phyloP scores from a whole-genome alignment of 35 echinoderm and acorn worm genomes.

The Nesometra sesokonis region DNA sequence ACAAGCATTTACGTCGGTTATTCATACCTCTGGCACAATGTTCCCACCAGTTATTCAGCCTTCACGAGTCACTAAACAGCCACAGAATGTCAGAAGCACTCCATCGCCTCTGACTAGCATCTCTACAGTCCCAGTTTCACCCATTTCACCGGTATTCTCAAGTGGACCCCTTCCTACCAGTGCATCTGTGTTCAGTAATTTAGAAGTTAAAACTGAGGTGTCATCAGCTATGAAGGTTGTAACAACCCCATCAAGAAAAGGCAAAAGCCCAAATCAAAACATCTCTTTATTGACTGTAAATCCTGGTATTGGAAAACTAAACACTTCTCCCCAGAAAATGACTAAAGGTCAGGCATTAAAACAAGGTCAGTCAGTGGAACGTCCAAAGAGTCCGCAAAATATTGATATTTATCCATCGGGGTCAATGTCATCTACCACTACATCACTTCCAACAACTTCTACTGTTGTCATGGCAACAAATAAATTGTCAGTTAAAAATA shows the following conservation, averaged over 20 bases:
- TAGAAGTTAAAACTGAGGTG: background rate
- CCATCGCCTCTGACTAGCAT: background rate
- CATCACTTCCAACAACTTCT: background rate
- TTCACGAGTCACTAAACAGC: background rate
- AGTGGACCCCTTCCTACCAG: background rate
- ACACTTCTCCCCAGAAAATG: background rate
- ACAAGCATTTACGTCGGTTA: background rate
- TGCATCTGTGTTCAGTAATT: background rate
- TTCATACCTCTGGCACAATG: background rate
- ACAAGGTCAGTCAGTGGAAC: background rate
- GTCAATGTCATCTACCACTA: background rate
- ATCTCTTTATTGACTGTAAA: background rate
- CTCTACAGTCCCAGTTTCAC: background rate
- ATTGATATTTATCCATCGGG: background rate
- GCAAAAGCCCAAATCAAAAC: background rate
- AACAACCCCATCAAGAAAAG: background rate
- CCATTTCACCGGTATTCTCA: constrained; percentile 14
- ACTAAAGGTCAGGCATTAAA: background rate
- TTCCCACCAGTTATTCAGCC: background rate
- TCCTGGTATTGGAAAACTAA: background rate
- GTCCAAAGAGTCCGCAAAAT: background rate
- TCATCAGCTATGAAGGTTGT: constrained; percentile 9
- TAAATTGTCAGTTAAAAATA: background rate
- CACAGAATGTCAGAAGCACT: background rate
- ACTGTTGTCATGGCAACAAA: background rate